Evolutionary conservation across 2,888 invertebrate genomes (phyloP).

Genomic region (Tenthredo scrophulariae): DNA sequence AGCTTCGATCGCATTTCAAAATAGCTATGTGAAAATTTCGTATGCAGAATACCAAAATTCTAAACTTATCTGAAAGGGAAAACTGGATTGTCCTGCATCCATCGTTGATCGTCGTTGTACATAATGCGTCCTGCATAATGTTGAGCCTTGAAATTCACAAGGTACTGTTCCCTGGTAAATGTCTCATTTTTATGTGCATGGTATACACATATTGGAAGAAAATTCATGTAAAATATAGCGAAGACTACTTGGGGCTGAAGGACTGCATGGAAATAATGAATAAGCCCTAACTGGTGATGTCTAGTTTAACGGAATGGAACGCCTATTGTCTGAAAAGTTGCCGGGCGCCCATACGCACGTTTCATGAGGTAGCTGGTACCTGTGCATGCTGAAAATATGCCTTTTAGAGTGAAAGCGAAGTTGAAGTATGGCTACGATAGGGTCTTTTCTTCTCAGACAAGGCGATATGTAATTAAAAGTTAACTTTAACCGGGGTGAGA

Average conservation of each 20-base stretch:
- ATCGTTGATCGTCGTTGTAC: not conserved
- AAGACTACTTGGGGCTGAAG: not conserved
- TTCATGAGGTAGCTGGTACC: not conserved
- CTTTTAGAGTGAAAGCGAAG: slow-evolving; percentile 27
- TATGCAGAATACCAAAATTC: not conserved
- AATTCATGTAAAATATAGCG: not conserved
- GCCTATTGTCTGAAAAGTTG: slow-evolving; percentile 42
- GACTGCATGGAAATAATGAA: slow-evolving; percentile 31
- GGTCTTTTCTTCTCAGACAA: not conserved
- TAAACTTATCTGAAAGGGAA: not conserved
- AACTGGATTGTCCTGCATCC: not conserved
- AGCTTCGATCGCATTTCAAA: not conserved
- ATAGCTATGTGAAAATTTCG: not conserved
- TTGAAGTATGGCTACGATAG: slow-evolving; percentile 27
- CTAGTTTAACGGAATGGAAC: not conserved
- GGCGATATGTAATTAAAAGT: slow-evolving; percentile 30
- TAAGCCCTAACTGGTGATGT: slow-evolving; percentile 7
- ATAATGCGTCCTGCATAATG: not conserved
- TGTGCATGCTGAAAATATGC: slow-evolving; percentile 11
- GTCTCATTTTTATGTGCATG: not conserved
- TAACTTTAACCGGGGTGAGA: not conserved
- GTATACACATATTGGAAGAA: not conserved
- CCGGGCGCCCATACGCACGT: slow-evolving; percentile 6
- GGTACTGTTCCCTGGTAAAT: not conserved
- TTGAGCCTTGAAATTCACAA: not conserved